Base-by-base conservation (phyloP, 2,797 vertebrate genomes). In the Petrocephalus schoutedeni region DNA sequence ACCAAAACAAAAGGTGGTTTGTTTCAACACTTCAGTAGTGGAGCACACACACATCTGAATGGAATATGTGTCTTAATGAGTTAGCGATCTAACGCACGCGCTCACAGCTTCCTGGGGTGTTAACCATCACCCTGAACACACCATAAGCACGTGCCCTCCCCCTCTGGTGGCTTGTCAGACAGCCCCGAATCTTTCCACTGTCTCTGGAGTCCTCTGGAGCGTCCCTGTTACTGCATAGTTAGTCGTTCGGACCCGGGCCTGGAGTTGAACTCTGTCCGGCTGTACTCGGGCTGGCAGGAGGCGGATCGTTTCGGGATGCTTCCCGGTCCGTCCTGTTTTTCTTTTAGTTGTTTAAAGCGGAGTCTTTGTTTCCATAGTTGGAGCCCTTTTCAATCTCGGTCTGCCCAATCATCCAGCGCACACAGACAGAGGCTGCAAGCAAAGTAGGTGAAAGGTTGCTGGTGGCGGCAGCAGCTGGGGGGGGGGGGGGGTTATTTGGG, bases 381-480 rank as follows among this genome's bases (percentile, higher is more conserved):
- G 98, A 99, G 61, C 97, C 96, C 90, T 93, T 97, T 92, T 97
- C 91, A 10, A 98, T 99, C 93, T 99, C 98, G 0, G 98, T 99
- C 93, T 98, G 97, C 0, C 96, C 96, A 1, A 99, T 99, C 98
- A 99, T 99, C 97, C 97, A 97, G 92, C 97, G 96, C 57, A 98
- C 95, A 56, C 95, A 97, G 87, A 96, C 86, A 14, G 98, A 98
- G 77, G 93, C 98, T 99, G 58, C 58, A 19, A 51, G 21, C 53
- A 86, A 86, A 61, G 58, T 41, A 32, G 51, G 84, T 32, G 14
- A 61, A 59, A 86, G 41, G 23, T 58, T 57, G 53, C 23, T 16
- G 59, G 59, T 0, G 21, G 8, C 51, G 1, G 6, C 36, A 3
- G 36, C 36, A 41, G 36, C 36, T 41, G 9, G 8, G 9, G 59